These are phyloP conservation scores for Parnassius orleans DNA, from an alignment of 2,888 invertebrate species.

Conservation along the genomic window DNA sequence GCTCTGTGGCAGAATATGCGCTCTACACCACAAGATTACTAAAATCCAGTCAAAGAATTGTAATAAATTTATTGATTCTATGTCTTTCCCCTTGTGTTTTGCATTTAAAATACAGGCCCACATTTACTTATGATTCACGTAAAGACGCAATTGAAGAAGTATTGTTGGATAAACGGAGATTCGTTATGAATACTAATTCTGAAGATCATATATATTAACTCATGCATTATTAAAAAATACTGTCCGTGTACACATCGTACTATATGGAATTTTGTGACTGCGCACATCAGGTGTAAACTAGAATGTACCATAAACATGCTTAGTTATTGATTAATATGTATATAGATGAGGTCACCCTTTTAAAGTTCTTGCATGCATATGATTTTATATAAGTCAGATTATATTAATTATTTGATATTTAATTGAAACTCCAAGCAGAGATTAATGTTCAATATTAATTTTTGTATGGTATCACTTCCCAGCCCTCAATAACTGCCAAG, in stretches of 20 bases:
- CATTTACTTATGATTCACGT: constrained; percentile 20
- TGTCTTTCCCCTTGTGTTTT: too few relatives aligned
- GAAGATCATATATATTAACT: constrained; percentile 20
- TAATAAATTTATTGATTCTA: too few relatives aligned
- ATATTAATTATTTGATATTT: too few relatives aligned
- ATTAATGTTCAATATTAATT: too few relatives aligned
- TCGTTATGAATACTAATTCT: constrained; percentile 25
- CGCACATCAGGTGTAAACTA: background rate
- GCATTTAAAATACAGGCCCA: constrained; percentile 5
- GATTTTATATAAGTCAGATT: too few relatives aligned
- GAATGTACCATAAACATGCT: background rate
- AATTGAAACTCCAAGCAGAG: too few relatives aligned
- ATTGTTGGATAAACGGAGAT: constrained; percentile 24
- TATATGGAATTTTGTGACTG: constrained; percentile 19
- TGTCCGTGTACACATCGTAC: constrained; percentile 6
- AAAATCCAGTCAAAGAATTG: too few relatives aligned
- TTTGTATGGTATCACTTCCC: too few relatives aligned
- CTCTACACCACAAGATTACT: too few relatives aligned
- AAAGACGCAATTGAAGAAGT: constrained; percentile 23
- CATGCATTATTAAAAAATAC: constrained; percentile 25
- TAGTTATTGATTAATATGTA: background rate
- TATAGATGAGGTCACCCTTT: background rate
- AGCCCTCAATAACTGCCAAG: too few relatives aligned
- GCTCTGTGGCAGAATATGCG: too few relatives aligned
- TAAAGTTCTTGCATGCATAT: too few relatives aligned